Conservation (phyloP, 2,797 vertebrate genomes). For the Tapirus indicus region DNA sequence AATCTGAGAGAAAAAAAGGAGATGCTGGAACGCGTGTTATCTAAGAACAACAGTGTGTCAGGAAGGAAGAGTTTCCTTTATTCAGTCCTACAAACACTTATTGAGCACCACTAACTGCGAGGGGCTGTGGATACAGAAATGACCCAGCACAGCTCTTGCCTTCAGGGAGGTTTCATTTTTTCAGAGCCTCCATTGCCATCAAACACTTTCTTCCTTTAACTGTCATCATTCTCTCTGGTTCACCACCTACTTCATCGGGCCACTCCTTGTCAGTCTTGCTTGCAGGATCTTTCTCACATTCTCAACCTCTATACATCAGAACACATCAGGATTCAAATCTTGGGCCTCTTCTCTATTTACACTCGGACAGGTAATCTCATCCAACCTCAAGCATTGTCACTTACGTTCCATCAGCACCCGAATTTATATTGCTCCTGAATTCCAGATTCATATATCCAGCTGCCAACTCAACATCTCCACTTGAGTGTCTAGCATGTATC, state of each 20-base stretch:
- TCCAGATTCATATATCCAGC: background rate
- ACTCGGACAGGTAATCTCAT: background rate
- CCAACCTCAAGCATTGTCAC: background rate
- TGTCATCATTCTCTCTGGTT: background rate
- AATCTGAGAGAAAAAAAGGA: background rate
- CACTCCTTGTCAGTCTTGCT: background rate
- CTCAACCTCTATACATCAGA: background rate
- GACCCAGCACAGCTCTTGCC: fast-evolving
- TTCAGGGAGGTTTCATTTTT: background rate
- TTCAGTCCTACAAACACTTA: background rate
- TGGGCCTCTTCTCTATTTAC: background rate
- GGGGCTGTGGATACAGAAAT: background rate
- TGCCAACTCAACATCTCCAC: background rate
- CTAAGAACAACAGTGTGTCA: background rate
- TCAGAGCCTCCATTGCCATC: background rate
- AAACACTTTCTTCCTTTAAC: background rate
- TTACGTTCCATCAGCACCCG: background rate
- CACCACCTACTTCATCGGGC: background rate
- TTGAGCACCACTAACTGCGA: background rate
- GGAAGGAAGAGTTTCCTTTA: background rate
- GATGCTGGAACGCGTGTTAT: background rate
- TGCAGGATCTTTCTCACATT: background rate
- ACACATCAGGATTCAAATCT: background rate
- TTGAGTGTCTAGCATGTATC: background rate
- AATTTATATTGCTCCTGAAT: background rate